Evolutionary conservation across 1,140 invertebrate genomes (phyloP), one percentile per base, ranked within the genome.

Genomic region (Neodiprion pinetum): DNA sequence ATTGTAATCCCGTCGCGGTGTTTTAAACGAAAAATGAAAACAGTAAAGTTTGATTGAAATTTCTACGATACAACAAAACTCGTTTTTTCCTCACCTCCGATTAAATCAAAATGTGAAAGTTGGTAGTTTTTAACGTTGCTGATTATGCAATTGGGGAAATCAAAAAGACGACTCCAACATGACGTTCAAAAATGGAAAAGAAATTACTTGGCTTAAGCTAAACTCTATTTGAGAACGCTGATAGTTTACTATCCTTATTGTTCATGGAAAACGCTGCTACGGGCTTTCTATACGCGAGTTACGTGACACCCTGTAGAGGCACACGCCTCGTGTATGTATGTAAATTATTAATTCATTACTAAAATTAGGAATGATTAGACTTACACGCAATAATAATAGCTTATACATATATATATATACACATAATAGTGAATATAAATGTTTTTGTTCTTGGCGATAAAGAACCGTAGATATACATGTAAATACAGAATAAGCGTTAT

Each of bases 401-500:
- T 81, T 82, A 82, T 73, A 76, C 78, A 82, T 80, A 81, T 80
- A 73, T 71, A 66, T 75, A 75, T 84, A 80, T 77, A 68, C 75
- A 76, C 71, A 78, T 75, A 74, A 72, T 78, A 72, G 73, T 67
- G 74, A 72, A 78, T 77, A 74, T 74, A 9, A 12, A 17, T 61
- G 28, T 65, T 48, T 40, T 72, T 50, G 67, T 21, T 48, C 70
- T 17, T 28, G 76, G 78, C 69, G 79, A 80, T 65, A 28, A 82
- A 82, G 85, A 83, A 84, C 78, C 84, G 83, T 40, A 40, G n/a
- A 61, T 17, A 17, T 61, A 86, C 75, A 81, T 87, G 86, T 87
- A 85, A 76, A 86, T 84, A 87, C 81, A 83, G 81, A 78, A 50
- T 9, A 82, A 86, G 84, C 84, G 80, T 77, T 78, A 80, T 84